Base-by-base conservation (phyloP, 2,888 invertebrate species). In the Ctenicera cuprea region DNA sequence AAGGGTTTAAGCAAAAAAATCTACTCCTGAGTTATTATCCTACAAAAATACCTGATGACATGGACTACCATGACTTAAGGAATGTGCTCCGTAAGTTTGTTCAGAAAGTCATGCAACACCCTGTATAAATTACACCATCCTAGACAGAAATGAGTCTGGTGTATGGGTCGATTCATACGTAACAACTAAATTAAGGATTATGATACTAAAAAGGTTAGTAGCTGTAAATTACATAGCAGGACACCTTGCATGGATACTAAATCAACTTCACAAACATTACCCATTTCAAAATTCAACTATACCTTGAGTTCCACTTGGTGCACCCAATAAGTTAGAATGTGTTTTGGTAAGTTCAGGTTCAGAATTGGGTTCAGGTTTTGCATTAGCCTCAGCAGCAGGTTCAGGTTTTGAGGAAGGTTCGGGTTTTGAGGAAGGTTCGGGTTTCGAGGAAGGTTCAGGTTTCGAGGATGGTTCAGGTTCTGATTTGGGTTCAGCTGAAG, bases 301-400 rank as follows among this genome's bases (percentile, higher is more conserved):
- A 86, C 86, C 86, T 86, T 82, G 79, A 73, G 77, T 77, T 83
- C 80, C 82, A 72, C 71, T 80, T 72, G 84, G 83, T 82, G 83
- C 82, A 76, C 80, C 79, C 76, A 84, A 79, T 71, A 81, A 77
- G 76, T 80, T 85, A 75, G 81, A 74, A 68, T 81, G 80, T 63
- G 81, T 78, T 78, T 77, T 73, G 16, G 18, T 80, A 1, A 88
- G 83, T 80, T 86, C 82, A 0, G 89, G 85, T 78, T 88, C 85
- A 0, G 87, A 83, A 76, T 85, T 87, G 0, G 90, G 87, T 78
- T 87, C 87, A 2, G 90, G 87, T 83, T 90, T 88, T 0, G 88
- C 79, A 65, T 84, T 80, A 26, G 88, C 83, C 69, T 83, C 80
- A 1, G n/a, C n/a, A n/a, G n/a, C n/a, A 1, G 88, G 83, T 73